phyloP scores from a whole-genome alignment of 2,797 vertebrate species.

The Oreochromis mossambicus region DNA sequence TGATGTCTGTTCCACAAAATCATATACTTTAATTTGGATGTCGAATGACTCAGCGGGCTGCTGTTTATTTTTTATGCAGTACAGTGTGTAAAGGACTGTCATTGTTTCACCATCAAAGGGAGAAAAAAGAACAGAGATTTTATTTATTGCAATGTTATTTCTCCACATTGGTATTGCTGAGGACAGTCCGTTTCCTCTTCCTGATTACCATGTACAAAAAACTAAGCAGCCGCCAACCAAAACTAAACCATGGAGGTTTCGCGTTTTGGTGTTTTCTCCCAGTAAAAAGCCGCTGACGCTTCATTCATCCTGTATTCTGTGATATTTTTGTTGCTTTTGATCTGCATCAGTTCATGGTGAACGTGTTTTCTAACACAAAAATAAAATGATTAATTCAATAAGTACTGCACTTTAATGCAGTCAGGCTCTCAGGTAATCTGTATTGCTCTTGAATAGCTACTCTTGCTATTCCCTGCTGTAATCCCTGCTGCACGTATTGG shows the following conservation, averaged over 20 bases:
- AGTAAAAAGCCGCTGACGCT: not conserved
- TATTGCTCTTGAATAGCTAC: not conserved
- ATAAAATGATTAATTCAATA: not conserved
- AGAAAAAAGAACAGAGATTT: not conserved
- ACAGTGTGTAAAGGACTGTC: not conserved
- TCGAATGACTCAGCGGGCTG: not conserved
- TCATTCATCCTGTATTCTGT: not conserved
- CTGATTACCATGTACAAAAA: not conserved
- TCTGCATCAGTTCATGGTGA: not conserved
- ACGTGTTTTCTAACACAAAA: not conserved
- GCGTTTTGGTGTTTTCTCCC: not conserved
- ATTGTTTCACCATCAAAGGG: not conserved
- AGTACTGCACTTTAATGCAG: not conserved
- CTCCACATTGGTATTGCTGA: not conserved
- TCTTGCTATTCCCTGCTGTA: not conserved
- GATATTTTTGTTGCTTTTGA: not conserved
- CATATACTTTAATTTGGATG: not conserved
- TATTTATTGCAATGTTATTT: not conserved
- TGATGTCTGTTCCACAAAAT: not conserved
- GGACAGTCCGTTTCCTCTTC: not conserved
- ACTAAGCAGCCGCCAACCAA: accelerated
- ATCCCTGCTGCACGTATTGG: not conserved
- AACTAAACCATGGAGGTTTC: not conserved
- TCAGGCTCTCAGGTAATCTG: not conserved
- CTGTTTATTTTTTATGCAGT: not conserved